A percentile compares a stretch with the other conserved stretches of the same genome.
Conservation (phyloP, 2,888 invertebrate species). For the Arenicola marina region DNA sequence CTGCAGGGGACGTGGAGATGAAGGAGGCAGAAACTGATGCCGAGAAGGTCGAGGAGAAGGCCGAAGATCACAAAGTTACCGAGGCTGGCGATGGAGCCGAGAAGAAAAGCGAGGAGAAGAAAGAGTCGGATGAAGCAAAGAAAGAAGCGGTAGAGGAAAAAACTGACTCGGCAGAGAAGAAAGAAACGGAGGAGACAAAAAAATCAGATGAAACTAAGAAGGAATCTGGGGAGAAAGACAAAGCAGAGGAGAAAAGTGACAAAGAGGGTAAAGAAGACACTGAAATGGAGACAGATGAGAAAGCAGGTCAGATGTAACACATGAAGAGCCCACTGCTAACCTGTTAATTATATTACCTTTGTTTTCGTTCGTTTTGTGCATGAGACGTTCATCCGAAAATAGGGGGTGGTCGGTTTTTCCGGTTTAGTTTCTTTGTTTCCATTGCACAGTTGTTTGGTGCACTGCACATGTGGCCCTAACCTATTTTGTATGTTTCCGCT, state of each 20-base stretch:
- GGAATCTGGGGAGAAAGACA: neutral
- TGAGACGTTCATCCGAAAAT: too few species aligned
- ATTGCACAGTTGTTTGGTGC: too few species aligned
- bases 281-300: too few species aligned
- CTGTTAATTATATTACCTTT: too few species aligned
- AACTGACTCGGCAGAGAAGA: neutral
- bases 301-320: too few species aligned
- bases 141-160: neutral
- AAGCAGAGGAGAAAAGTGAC: neutral
- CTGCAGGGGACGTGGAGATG: neutral
- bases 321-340: too few species aligned
- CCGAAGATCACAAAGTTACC: neutral
- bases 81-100: neutral
- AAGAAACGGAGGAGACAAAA: neutral
- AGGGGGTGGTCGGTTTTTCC: too few species aligned
- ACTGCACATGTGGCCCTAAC: too few species aligned
- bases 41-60: neutral
- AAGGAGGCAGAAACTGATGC: neutral
- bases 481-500: too few species aligned
- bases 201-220: neutral
- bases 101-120: neutral
- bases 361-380: too few species aligned
- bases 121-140: neutral
- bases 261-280: too few species aligned
- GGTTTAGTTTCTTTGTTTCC: too few species aligned